Conservation (phyloP, 2,888 invertebrate genomes). For the Thymelicus acteon region DNA sequence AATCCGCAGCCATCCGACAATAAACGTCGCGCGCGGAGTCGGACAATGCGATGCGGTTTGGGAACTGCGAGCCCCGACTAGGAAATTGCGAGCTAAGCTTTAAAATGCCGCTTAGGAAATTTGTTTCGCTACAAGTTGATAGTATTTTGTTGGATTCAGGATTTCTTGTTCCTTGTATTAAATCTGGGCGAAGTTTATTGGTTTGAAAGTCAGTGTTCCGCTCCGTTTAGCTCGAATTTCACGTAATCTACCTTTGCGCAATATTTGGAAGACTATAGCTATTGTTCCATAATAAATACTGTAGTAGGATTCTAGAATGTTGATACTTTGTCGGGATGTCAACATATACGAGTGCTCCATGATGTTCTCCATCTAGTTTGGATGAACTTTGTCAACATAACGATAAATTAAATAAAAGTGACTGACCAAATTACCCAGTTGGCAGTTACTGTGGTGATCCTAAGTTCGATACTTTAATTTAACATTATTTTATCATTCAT, state of each 20-base stretch:
- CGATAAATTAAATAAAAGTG: too few relatives aligned
- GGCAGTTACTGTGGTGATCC: too few relatives aligned
- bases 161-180: slow-evolving; percentile 10
- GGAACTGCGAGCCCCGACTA: slow-evolving; percentile 17
- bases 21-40: slow-evolving; percentile 20
- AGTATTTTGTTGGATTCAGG: slow-evolving; percentile 20
- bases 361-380: too few relatives aligned
- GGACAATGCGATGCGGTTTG: slow-evolving; percentile 30
- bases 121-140: slow-evolving; percentile 32
- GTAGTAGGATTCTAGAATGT: too few relatives aligned
- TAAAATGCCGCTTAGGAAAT: slow-evolving; percentile 36
- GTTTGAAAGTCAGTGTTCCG: not conserved
- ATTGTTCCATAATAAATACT: too few relatives aligned
- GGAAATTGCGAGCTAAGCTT: slow-evolving; percentile 37
- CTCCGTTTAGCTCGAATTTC: not conserved
- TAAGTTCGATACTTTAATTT: too few relatives aligned
- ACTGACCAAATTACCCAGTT: too few relatives aligned
- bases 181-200: not conserved
- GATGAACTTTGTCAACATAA: too few relatives aligned
- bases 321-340: too few relatives aligned
- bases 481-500: too few relatives aligned
- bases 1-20: slow-evolving; percentile 28
- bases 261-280: too few relatives aligned
- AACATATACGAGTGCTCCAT: too few relatives aligned
- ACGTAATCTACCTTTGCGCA: not conserved